Base-by-base conservation (phyloP, 2,797 vertebrate genomes). In the Rachycentron canadum region DNA sequence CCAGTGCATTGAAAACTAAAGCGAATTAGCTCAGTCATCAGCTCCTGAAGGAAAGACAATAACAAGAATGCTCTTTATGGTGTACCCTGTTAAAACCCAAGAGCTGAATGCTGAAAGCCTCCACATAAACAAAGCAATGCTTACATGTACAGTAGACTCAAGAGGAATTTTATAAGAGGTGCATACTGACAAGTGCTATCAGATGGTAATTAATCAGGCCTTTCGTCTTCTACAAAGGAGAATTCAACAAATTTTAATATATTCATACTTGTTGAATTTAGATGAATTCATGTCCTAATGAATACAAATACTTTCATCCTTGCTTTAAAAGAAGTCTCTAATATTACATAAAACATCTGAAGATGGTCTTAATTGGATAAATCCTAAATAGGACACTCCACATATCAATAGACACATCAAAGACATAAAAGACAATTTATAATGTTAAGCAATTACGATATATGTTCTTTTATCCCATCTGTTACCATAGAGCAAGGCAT, bases 1-100 rank as follows among this genome's bases (percentile, higher is more conserved):
- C 93, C 89, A 93, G 97, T 97, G 97, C 97, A 96, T 97, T 96
- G 96, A 96, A 96, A 98, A 99, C 97, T 97, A 97, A 98, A 97
- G 97, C 96, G 96, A 99, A 99, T 99, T 97, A 99, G 97, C 96
- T 97, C 96, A 96, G 97, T 97, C 96, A 98, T 98, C 97, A 98
- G 94, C 96, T 95, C 96, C 96, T 96, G 95, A 95, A 97, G 95
- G 94, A 97, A 96, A 97, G 92, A 97, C 96, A 97, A 98, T 97
- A 97, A 96, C 96, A 96, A 95, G 96, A 97, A 95, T 96, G 96
- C 96, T 97, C 95, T 96, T 97, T 95, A 96, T 94, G 96, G 95
- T 95, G 95, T 93, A 94, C 93, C 93, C 95, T 96, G 95, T 97
- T 96, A 96, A 96, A 96, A 91, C 78, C 87, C 79, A 69, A 78